These are phyloP conservation scores for Brachyptera putata DNA, from an alignment of 2,888 invertebrate genomes.

Conservation along the genomic window DNA sequence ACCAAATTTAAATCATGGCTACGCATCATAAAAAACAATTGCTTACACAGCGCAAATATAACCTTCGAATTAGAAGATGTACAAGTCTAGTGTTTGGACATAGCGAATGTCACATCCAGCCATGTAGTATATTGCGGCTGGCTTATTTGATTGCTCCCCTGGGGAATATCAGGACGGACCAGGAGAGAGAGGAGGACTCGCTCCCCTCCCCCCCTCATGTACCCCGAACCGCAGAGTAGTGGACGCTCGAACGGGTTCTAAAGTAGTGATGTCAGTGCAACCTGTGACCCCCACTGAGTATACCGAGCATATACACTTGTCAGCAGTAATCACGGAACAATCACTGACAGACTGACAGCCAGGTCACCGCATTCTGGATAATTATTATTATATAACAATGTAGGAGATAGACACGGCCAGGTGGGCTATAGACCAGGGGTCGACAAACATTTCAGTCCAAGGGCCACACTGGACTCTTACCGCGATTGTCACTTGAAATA, in stretches of 20 bases:
- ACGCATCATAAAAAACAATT: too few relatives aligned
- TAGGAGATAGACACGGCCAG: neutral
- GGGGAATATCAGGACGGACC: neutral
- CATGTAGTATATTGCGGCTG: conserved; percentile 9
- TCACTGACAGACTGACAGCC: neutral
- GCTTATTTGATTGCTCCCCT: neutral
- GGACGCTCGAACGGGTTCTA: conserved; percentile 1
- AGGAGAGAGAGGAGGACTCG: too few relatives aligned
- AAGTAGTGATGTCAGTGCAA: conserved; percentile 20
- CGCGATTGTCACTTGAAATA: too few relatives aligned
- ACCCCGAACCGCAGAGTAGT: conserved; percentile 3
- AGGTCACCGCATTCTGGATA: neutral
- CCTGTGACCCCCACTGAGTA: conserved; percentile 20
- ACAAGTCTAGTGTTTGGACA: too few relatives aligned
- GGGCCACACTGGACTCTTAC: too few relatives aligned
- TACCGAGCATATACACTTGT: too few relatives aligned
- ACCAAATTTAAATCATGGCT: too few relatives aligned
- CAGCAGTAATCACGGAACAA: conserved; percentile 22
- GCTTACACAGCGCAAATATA: too few relatives aligned
- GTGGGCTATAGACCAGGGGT: too few relatives aligned
- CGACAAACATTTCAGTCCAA: too few relatives aligned
- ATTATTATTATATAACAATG: neutral
- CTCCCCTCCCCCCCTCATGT: too few relatives aligned
- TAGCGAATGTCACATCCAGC: conserved; percentile 1
- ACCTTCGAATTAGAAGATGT: too few relatives aligned